These are phyloP conservation scores for Drosophila pegasa DNA, from an alignment of 2,888 invertebrate genomes.

Conservation along the genomic window DNA sequence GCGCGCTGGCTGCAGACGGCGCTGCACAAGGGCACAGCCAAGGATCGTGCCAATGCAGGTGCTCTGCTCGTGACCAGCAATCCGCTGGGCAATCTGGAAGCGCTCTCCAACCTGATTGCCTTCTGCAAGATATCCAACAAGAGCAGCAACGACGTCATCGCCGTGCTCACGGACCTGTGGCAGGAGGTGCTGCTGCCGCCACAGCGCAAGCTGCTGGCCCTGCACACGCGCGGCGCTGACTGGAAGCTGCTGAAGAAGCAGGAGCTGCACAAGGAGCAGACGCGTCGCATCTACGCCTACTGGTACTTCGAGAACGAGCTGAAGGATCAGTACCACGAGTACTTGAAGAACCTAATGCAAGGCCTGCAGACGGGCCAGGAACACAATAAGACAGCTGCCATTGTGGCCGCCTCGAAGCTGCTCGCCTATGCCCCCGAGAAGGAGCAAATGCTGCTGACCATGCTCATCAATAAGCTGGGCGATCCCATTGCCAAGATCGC, in stretches of 20 bases:
- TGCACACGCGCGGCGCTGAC: slow-evolving; percentile 82
- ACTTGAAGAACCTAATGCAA: slow-evolving; percentile 83
- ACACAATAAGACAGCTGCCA: slow-evolving; percentile 80
- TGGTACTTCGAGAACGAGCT: slow-evolving; percentile 97
- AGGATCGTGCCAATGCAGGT: slow-evolving; percentile 85
- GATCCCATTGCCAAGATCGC: slow-evolving; percentile 94
- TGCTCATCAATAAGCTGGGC: slow-evolving; percentile 97
- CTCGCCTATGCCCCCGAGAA: slow-evolving; percentile 83
- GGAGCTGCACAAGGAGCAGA: slow-evolving; percentile 86
- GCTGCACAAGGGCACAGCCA: slow-evolving; percentile 84
- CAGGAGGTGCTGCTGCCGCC: slow-evolving; percentile 83
- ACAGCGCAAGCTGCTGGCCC: slow-evolving; percentile 81
- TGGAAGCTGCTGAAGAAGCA: slow-evolving; percentile 83
- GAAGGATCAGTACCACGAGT: slow-evolving; percentile 89
- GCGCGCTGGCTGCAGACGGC: slow-evolving; percentile 84
- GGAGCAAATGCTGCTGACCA: slow-evolving; percentile 88
- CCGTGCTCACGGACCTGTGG: slow-evolving; percentile 82
- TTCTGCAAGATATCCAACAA: slow-evolving; percentile 84
- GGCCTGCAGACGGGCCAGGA: slow-evolving; percentile 84
- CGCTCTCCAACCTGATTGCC: slow-evolving; percentile 81
- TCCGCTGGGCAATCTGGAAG: slow-evolving; percentile 83
- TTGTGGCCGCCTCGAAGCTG: slow-evolving; percentile 80
- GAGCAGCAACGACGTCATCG: slow-evolving; percentile 81
- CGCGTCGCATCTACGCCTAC: slow-evolving; percentile 88
- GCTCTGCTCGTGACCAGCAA: slow-evolving; percentile 84